These are phyloP conservation scores for Dendroctonus ponderosae DNA, from an alignment of 1,140 invertebrate genomes.

Conservation along the genomic window DNA sequence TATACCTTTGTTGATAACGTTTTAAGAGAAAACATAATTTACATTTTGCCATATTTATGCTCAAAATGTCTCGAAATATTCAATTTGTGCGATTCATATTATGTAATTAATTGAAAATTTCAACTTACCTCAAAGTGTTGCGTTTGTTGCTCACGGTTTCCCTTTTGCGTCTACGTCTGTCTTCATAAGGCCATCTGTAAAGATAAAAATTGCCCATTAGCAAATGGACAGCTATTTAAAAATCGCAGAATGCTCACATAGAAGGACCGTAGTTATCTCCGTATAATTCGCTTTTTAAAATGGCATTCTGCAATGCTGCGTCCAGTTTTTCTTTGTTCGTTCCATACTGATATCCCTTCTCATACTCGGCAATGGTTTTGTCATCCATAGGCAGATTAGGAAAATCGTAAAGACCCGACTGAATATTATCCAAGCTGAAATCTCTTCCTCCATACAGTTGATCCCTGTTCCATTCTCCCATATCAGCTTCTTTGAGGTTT, in stretches of 20 bases:
- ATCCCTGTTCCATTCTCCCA: constrained; percentile 38
- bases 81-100: too few relatives aligned
- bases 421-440: constrained; percentile 34
- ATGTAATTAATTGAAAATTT: not conserved
- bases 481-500: constrained; percentile 34
- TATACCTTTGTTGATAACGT: too few relatives aligned
- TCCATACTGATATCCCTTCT: constrained; percentile 48
- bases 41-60: too few relatives aligned
- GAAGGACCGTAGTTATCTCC: constrained; percentile 49
- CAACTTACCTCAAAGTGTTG: not conserved
- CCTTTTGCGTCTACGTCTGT: constrained; percentile 12
- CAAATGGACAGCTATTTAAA: not conserved
- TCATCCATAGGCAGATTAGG: constrained; percentile 35
- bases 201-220: not conserved
- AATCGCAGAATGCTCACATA: constrained; percentile 31
- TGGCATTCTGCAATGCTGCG: constrained; percentile 49
- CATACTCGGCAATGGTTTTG: constrained; percentile 47
- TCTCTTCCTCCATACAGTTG: constrained; percentile 27
- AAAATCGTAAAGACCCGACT: constrained; percentile 34
- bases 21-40: too few relatives aligned
- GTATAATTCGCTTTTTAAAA: constrained; percentile 50
- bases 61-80: too few relatives aligned
- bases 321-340: constrained; percentile 47
- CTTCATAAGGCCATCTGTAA: constrained; percentile 20
- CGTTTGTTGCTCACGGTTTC: not conserved